Percentiles rank a stretch among this genome's conserved stretches.
Evolutionary conservation across 2,113 vertebrate species (phyloP).

Genomic region (Caranx melampygus): DNA sequence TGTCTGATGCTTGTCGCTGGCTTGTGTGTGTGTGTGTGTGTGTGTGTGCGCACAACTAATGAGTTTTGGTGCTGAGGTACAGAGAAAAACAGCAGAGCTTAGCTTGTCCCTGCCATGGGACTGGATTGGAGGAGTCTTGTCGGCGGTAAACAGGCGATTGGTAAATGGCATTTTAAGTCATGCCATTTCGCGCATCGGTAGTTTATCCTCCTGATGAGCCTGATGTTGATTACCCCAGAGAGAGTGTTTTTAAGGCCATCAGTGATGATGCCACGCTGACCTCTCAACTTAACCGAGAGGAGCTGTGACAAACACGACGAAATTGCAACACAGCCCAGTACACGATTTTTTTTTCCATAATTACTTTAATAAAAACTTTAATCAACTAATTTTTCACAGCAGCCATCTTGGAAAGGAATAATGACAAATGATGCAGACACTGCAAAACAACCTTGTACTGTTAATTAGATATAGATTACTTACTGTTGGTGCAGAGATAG

Average conservation of each 20-base stretch:
- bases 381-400: constrained; percentile 29
- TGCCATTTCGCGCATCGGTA: constrained; percentile 29
- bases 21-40: not conserved
- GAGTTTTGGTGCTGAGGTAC: constrained; percentile 73
- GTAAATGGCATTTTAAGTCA: constrained; percentile 57
- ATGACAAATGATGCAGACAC: constrained; percentile 35
- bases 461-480: constrained; percentile 37
- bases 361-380: constrained; percentile 36
- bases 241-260: constrained; percentile 56
- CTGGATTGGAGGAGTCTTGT: constrained; percentile 45
- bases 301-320: constrained; percentile 9
- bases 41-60: constrained; percentile 54
- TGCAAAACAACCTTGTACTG: not conserved
- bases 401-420: constrained; percentile 31
- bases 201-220: constrained; percentile 60
- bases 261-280: constrained; percentile 51
- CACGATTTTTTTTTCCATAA: constrained; percentile 10
- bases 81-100: constrained; percentile 60
- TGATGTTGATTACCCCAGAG: constrained; percentile 70
- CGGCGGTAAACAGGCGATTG: constrained; percentile 54
- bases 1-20: constrained; percentile 35
- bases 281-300: constrained; percentile 55
- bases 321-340: not conserved
- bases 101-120: constrained; percentile 53
- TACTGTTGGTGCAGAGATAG: constrained; percentile 1